phyloP scores from a whole-genome alignment of 2,797 vertebrate genomes.

The Clarias laeviceps region DNA sequence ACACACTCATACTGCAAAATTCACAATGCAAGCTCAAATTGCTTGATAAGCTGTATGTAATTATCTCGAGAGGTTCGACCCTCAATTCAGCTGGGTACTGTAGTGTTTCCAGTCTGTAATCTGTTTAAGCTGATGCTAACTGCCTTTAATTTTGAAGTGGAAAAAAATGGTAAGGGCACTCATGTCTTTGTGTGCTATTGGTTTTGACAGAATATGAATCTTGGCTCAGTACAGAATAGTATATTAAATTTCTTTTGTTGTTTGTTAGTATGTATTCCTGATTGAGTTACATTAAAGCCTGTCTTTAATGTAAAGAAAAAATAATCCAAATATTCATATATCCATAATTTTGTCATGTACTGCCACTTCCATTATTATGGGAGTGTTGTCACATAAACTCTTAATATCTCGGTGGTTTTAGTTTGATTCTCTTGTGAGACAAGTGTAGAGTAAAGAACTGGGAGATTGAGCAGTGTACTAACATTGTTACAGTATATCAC shows the following conservation, averaged over 20 bases:
- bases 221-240: background rate
- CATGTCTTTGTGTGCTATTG: background rate
- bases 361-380: background rate
- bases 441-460: background rate
- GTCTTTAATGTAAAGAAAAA: background rate
- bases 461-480: background rate
- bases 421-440: background rate
- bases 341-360: background rate
- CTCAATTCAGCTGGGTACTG: background rate
- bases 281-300: background rate
- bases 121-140: constrained; percentile 1
- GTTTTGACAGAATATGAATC: background rate
- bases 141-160: background rate
- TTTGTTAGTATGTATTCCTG: background rate
- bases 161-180: background rate
- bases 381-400: background rate
- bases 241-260: background rate
- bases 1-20: background rate
- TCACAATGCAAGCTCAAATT: constrained; percentile 4
- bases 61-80: constrained; percentile 7
- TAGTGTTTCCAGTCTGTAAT: background rate
- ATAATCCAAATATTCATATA: background rate
- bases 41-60: constrained; percentile 5
- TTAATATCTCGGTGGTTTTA: background rate
- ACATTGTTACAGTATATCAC: background rate